Conservation (phyloP, 2,888 invertebrate genomes). For the Acleris emargana region DNA sequence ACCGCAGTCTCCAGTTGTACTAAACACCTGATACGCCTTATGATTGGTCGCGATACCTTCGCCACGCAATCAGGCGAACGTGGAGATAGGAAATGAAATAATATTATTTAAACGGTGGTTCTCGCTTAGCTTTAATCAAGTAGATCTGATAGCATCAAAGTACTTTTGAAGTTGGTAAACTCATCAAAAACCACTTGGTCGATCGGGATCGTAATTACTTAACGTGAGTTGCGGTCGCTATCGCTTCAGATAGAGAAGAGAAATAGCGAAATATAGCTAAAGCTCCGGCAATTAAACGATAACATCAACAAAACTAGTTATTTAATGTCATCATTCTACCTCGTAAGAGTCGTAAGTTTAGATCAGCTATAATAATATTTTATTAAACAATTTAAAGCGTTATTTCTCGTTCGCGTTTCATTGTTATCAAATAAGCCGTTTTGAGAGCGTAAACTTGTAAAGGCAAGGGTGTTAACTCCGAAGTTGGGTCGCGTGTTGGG, state of each 20-base stretch:
- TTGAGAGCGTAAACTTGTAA: too few species aligned
- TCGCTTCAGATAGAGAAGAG: neutral
- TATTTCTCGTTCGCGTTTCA: too few species aligned
- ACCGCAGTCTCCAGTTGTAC: constrained; percentile 25
- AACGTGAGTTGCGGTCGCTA: constrained; percentile 5
- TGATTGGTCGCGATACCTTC: constrained; percentile 19
- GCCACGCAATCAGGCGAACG: neutral
- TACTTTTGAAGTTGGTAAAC: constrained; percentile 21
- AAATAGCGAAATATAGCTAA: neutral
- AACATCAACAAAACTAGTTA: neutral
- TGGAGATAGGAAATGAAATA: constrained; percentile 15
- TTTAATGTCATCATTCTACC: too few species aligned
- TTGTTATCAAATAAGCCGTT: too few species aligned
- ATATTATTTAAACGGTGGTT: constrained; percentile 11
- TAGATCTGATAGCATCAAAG: constrained; percentile 19
- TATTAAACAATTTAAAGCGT: too few species aligned
- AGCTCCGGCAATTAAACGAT: neutral
- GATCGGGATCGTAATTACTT: constrained; percentile 20
- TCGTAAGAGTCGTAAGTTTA: too few species aligned
- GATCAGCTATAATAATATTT: too few species aligned
- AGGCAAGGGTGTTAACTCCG: too few species aligned
- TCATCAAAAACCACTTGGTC: constrained; percentile 21
- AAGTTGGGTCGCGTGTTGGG: neutral
- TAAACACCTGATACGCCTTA: constrained; percentile 31
- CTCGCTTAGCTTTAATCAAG: constrained; percentile 17